phyloP scores from a whole-genome alignment of 2,888 invertebrate species.

The Girardia tigrina region DNA sequence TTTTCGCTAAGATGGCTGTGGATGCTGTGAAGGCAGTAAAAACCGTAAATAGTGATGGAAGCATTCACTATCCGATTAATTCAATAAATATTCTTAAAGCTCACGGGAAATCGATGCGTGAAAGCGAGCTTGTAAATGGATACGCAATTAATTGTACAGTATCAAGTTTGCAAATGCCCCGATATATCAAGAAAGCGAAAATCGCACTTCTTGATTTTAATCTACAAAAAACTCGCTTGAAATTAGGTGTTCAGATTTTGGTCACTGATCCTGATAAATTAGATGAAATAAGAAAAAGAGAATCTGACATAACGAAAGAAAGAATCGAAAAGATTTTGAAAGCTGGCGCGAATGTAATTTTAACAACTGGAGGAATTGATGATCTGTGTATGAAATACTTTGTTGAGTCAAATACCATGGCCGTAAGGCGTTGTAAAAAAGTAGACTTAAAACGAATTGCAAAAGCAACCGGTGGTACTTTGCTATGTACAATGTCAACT shows the following conservation, averaged over 20 bases:
- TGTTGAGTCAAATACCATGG: constrained; percentile 90
- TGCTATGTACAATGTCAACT: constrained; percentile 78
- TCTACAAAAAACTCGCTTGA: constrained; percentile 96
- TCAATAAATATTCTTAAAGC: constrained; percentile 93
- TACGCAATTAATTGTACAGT: constrained; percentile 96
- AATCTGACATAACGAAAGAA: constrained; percentile 92
- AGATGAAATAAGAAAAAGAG: constrained; percentile 81
- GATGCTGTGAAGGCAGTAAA: constrained; percentile 78
- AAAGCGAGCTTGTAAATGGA: constrained; percentile 73
- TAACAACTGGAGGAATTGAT: constrained; percentile 87
- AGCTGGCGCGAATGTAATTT: constrained; percentile 83
- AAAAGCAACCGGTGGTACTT: constrained; percentile 80
- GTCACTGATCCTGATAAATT: constrained; percentile 84
- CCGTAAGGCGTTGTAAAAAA: constrained; percentile 84
- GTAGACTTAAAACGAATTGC: constrained; percentile 88
- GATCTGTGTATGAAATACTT: constrained; percentile 97
- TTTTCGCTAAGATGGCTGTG: constrained; percentile 85
- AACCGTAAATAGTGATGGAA: constrained; percentile 70
- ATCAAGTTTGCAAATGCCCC: constrained; percentile 64
- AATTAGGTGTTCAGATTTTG: constrained; percentile 79
- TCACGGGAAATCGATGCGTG: constrained; percentile 81
- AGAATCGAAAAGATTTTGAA: constrained; percentile 81
- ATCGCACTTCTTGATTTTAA: constrained; percentile 95
- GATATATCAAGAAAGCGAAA: constrained; percentile 73
- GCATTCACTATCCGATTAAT: constrained; percentile 67